phyloP scores from a whole-genome alignment of 1,140 invertebrate species.

The Bombus breviceps region DNA sequence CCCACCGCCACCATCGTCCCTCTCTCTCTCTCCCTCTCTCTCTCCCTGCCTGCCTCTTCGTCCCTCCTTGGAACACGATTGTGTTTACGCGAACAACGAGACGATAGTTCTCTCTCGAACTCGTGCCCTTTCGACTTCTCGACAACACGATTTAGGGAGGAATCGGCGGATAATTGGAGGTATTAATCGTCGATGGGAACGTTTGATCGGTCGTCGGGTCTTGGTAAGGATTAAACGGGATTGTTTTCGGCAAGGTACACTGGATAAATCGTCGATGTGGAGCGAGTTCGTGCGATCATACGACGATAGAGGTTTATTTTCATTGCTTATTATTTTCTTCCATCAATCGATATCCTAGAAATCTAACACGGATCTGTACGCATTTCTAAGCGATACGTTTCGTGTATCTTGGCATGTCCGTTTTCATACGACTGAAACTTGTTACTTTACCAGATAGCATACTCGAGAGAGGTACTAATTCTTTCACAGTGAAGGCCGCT shows the following conservation, averaged over 20 bases:
- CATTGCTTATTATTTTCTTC: background rate
- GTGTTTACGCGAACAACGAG: background rate
- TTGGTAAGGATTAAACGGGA: background rate
- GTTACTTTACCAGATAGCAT: no score
- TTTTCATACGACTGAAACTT: no score
- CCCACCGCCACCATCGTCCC: background rate
- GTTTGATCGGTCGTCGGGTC: background rate
- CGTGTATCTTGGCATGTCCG: no score
- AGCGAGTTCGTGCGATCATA: background rate
- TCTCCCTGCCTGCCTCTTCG: background rate
- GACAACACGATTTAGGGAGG: background rate
- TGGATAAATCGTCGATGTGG: background rate
- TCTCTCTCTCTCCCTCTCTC: background rate
- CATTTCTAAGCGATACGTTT: background rate
- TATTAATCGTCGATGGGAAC: conserved; percentile 5
- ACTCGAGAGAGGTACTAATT: no score
- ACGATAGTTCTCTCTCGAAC: background rate
- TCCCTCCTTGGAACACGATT: background rate
- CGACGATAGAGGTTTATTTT: no score
- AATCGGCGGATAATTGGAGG: background rate
- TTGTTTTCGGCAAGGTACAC: background rate
- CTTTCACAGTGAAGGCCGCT: no score
- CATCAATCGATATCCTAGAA: conserved; percentile 6
- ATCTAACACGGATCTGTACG: background rate
- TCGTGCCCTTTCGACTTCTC: conserved; percentile 1